Evolutionary conservation across 2,888 invertebrate species (phyloP).

Genomic region (Salpingus planirostris): DNA sequence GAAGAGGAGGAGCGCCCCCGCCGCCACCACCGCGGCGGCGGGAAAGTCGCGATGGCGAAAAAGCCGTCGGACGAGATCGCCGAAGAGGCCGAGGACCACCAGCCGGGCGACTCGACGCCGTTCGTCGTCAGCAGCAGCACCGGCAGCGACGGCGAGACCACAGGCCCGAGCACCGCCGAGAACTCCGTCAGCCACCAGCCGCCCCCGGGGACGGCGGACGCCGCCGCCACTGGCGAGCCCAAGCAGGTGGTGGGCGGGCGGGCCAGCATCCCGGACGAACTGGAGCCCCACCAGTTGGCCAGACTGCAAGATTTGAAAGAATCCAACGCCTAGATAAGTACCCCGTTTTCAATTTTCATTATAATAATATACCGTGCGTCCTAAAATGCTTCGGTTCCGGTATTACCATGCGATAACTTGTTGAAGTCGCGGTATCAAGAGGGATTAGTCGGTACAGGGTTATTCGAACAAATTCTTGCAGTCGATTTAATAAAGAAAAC

Average conservation of each 20-base stretch:
- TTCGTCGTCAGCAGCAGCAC: constrained; percentile 57
- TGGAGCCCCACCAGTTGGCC: constrained; percentile 81
- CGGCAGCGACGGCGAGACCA: constrained; percentile 56
- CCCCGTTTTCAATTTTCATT: too few relatives aligned
- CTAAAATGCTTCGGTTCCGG: too few relatives aligned
- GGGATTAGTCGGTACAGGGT: too few relatives aligned
- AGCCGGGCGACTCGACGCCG: constrained; percentile 48
- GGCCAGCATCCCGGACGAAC: constrained; percentile 79
- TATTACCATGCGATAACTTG: too few relatives aligned
- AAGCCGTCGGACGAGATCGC: constrained; percentile 12
- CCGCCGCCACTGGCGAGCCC: constrained; percentile 46
- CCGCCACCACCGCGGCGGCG: constrained; percentile 10
- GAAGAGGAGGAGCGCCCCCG: constrained; percentile 9
- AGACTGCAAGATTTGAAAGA: constrained; percentile 82
- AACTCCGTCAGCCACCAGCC: constrained; percentile 49
- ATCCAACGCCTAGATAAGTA: constrained; percentile 67
- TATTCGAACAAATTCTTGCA: too few relatives aligned
- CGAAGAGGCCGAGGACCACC: constrained; percentile 45
- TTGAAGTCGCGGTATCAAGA: too few relatives aligned
- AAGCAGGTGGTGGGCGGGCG: constrained; percentile 67
- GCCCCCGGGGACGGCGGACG: constrained; percentile 24
- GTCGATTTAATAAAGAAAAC: too few relatives aligned
- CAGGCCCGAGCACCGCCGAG: constrained; percentile 54
- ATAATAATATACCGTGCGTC: too few relatives aligned
- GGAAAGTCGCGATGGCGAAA: background rate